phyloP scores from a whole-genome alignment of 2,797 vertebrate species.

The Schizopygopsis pylzovi region DNA sequence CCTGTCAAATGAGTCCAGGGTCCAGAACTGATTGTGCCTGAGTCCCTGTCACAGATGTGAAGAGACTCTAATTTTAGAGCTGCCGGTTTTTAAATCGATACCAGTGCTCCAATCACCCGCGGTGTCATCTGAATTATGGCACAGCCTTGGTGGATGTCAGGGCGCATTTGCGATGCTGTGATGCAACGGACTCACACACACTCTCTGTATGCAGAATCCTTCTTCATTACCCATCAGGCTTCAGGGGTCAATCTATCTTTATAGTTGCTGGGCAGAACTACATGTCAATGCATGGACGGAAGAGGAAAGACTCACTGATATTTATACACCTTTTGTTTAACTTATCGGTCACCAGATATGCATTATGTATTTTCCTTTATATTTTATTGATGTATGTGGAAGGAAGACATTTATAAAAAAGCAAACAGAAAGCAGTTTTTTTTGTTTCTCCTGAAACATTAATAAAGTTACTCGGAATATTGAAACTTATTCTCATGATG shows the following conservation, averaged over 20 bases:
- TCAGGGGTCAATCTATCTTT: slow-evolving; percentile 25
- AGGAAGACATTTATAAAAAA: not conserved
- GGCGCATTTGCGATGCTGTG: slow-evolving; percentile 69
- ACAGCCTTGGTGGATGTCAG: slow-evolving; percentile 76
- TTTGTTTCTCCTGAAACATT: slow-evolving; percentile 42
- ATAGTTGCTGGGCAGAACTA: slow-evolving; percentile 8
- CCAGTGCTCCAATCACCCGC: slow-evolving; percentile 68
- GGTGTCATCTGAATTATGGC: slow-evolving; percentile 78
- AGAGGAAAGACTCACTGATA: not conserved
- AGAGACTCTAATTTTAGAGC: slow-evolving; percentile 74
- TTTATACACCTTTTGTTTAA: not conserved
- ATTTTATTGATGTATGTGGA: slow-evolving; percentile 38
- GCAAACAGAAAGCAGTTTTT: not conserved
- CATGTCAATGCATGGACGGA: not conserved
- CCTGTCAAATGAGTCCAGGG: slow-evolving; percentile 10
- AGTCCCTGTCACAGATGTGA: slow-evolving; percentile 63
- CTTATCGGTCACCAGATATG: not conserved
- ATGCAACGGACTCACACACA: slow-evolving; percentile 60
- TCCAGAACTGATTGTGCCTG: slow-evolving; percentile 61
- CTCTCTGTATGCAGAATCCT: slow-evolving; percentile 58
- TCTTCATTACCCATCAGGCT: slow-evolving; percentile 43
- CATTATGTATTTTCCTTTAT: not conserved
- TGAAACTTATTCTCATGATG: slow-evolving; percentile 15
- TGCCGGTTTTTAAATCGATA: slow-evolving; percentile 79
- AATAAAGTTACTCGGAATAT: slow-evolving; percentile 11